Evolutionary conservation across 2,888 invertebrate genomes (phyloP).

Genomic region (Arrhopalites spinosus): DNA sequence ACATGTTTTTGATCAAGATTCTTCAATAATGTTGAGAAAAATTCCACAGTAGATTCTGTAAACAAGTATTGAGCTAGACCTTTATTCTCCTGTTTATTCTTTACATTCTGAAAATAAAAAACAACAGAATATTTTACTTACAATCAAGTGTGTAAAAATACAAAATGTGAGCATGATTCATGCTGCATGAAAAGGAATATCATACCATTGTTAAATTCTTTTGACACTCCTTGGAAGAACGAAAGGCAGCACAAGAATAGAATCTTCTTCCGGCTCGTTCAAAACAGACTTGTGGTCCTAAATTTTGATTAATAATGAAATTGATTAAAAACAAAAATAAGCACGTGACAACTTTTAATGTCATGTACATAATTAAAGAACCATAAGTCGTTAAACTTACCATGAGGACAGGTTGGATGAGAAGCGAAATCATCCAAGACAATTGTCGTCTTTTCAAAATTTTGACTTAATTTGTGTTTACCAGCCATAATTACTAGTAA

Average conservation of each 20-base stretch:
- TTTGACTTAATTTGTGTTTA: too few species aligned
- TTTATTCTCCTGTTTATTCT: slow-evolving; percentile 28
- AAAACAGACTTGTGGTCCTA: slow-evolving; percentile 39
- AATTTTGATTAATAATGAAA: too few species aligned
- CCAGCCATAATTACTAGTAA: too few species aligned
- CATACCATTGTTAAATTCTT: slow-evolving; percentile 17
- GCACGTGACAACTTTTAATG: background rate
- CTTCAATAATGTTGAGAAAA: slow-evolving; percentile 27
- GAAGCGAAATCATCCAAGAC: slow-evolving; percentile 28
- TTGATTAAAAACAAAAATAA: too few species aligned
- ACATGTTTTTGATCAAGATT: slow-evolving; percentile 18
- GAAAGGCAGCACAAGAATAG: slow-evolving; percentile 38
- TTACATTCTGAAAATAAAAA: slow-evolving; percentile 14
- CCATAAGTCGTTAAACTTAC: slow-evolving; percentile 20
- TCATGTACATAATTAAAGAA: too few species aligned
- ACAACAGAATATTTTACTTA: too few species aligned
- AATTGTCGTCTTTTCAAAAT: background rate
- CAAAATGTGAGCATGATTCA: background rate
- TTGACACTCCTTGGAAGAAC: slow-evolving; percentile 32
- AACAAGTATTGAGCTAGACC: slow-evolving; percentile 41
- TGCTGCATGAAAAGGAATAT: background rate
- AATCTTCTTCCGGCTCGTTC: slow-evolving; percentile 25
- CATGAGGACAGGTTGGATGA: slow-evolving; percentile 38
- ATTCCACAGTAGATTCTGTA: slow-evolving; percentile 12
- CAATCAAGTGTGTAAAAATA: slow-evolving; percentile 5